phyloP scores from a whole-genome alignment of 2,888 invertebrate species.

The Lordiphosa andalusiaca region DNA sequence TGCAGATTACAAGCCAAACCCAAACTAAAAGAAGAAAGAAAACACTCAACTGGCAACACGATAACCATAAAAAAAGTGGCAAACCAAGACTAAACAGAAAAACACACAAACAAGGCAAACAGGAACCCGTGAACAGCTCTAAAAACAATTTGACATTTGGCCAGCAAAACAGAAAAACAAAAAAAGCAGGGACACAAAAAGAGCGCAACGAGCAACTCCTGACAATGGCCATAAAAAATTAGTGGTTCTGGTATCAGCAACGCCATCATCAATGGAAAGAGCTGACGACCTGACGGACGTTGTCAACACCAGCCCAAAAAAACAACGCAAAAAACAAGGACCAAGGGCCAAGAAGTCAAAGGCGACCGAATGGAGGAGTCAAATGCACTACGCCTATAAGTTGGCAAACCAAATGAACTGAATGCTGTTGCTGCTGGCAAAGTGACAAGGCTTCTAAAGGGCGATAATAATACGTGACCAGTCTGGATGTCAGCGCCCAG shows the following conservation, averaged over 20 bases:
- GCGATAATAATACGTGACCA: slow-evolving; percentile 71
- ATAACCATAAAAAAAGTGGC: slow-evolving; percentile 63
- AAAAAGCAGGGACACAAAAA: slow-evolving; percentile 9
- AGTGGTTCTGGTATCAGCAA: slow-evolving; percentile 69
- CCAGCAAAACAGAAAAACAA: slow-evolving; percentile 42
- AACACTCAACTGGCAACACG: slow-evolving; percentile 40
- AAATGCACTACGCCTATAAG: slow-evolving; percentile 58
- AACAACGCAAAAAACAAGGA: slow-evolving; percentile 23
- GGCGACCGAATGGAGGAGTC: slow-evolving; percentile 32
- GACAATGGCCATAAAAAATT: slow-evolving; percentile 63
- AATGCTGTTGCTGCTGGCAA: slow-evolving; percentile 43
- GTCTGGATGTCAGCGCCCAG: slow-evolving; percentile 34
- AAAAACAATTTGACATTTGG: slow-evolving; percentile 75
- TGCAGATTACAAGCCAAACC: slow-evolving; percentile 55
- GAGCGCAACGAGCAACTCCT: slow-evolving; percentile 20
- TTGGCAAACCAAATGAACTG: slow-evolving; percentile 66
- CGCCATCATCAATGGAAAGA: slow-evolving; percentile 62
- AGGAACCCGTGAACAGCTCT: slow-evolving; percentile 48
- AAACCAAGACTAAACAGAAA: slow-evolving; percentile 44
- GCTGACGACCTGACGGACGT: slow-evolving; percentile 54
- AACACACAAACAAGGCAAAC: slow-evolving; percentile 10
- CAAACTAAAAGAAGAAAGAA: slow-evolving; percentile 20
- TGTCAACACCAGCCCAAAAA: slow-evolving; percentile 52
- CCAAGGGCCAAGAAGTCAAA: slow-evolving; percentile 19
- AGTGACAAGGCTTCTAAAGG: slow-evolving; percentile 46